phyloP scores from a whole-genome alignment of 2,797 vertebrate species.

The Lacerta viridis region DNA sequence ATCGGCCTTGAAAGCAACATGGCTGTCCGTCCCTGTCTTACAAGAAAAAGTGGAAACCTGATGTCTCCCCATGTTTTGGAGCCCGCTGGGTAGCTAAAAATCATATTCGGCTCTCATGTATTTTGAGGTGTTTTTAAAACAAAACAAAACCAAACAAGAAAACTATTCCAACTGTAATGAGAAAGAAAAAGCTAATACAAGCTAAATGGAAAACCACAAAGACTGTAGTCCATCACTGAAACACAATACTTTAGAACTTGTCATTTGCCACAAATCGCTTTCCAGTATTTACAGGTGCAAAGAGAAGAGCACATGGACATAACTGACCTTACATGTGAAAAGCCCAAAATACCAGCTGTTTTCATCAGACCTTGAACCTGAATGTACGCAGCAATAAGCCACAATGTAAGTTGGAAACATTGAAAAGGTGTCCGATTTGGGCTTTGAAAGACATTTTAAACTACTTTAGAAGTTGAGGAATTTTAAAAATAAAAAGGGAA shows the following conservation, averaged over 20 bases:
- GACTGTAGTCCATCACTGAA: background rate
- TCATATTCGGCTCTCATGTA: background rate
- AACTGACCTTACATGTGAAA: background rate
- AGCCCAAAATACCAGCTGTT: background rate
- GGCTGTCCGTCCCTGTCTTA: background rate
- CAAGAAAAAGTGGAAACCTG: background rate
- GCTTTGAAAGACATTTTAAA: background rate
- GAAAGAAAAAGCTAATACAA: conserved; percentile 27
- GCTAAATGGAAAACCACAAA: conserved; percentile 46
- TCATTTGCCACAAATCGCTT: background rate
- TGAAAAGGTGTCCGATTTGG: background rate
- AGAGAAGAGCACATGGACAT: background rate
- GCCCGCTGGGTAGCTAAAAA: background rate
- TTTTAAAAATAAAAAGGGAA: conserved; percentile 36
- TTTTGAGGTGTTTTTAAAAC: conserved; percentile 40
- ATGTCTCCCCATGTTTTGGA: background rate
- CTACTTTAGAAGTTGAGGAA: conserved; percentile 23
- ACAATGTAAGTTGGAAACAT: background rate
- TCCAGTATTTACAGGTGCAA: background rate
- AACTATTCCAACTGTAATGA: too few relatives aligned
- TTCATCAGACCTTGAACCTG: background rate
- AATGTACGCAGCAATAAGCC: background rate
- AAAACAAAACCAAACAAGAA: conserved; percentile 16
- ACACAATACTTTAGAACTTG: conserved; percentile 44
- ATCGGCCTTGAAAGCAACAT: background rate